Base-by-base conservation (phyloP, 1,140 invertebrate species). In the Apis laboriosa region DNA sequence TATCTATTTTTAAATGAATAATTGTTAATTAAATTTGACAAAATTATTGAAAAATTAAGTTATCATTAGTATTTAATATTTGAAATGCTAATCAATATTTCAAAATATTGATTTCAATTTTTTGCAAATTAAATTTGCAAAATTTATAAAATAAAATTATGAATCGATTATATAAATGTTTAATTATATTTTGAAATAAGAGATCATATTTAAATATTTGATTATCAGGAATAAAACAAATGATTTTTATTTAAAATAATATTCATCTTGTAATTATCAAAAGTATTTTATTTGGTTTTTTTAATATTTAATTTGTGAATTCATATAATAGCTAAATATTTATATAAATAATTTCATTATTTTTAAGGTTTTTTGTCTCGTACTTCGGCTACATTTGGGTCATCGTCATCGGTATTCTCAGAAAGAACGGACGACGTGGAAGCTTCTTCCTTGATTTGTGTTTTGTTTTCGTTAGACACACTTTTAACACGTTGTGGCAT, bases 371-470 rank as follows among this genome's bases (percentile, higher is more conserved):
- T 13, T 56, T 28, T 75, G n/a, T 51, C 15, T 34, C 53, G 24
- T 75, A 81, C 79, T 66, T 81, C 79, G 0, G 79, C 73, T 9
- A 53, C 79, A 9, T 76, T 81, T 13, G 55, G 34, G 60, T 81
- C 79, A 51, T 75, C 43, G 3, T 81, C 72, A 19, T 9, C 55
- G 19, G 63, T 24, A 51, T 76, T 67, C 15, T 74, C 79, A 9
- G 17, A 11, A 24, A 75, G 19, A 21, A 64, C 17, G 1, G 55
- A 81, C n/a, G 79, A 81, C 4, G 79, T 81, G 0, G 79, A 81
- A 21, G 79, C 79, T 58, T 55, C 79, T 49, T 75, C 68, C 15
- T 80, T 58, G 15, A 66, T 56, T 7, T 53, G 12, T 19, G n/a
- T 51, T 51, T 81, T 81, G 21, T 51, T 76, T 75, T 28, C 28